Evolutionary conservation across 2,888 invertebrate species (phyloP), one percentile per base, ranked within the genome.

Genomic region (Idaea straminata): DNA sequence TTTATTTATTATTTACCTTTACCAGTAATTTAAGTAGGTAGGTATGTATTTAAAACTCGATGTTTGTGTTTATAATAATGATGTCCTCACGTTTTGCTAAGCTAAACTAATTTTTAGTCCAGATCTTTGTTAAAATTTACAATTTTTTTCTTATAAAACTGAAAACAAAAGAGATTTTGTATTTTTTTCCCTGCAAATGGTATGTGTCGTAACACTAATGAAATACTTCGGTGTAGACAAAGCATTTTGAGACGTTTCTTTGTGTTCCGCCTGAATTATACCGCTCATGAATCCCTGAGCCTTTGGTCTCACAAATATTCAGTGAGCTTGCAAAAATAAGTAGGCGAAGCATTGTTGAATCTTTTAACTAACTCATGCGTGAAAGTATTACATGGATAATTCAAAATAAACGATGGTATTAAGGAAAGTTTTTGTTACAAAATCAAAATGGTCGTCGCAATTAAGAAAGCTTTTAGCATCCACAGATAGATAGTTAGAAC

Each of bases 181-280:
- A 47, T 47, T 47, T 47, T 13, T 57, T 77, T 72, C 76, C 78
- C 76, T 73, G 69, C 66, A 65, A 62, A 63, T 64, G 64, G 66
- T 72, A 68, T 70, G 62, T 66, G 69, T 69, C 69, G 73, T 73
- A 77, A 80, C 76, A 82, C 75, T 81, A 76, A 81, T 81, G 74
- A 79, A 82, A 79, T 74, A 78, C 76, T 81, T 77, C 73, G 71
- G 72, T 74, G 72, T 71, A 74, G 70, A 76, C 70, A 77, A 79
- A 77, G 69, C 71, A 69, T 70, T 77, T 69, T 70, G 67, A 68
- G 68, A 69, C 74, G 74, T 77, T 76, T 72, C 73, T 74, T 72
- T 72, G 64, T 69, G 69, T 70, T 72, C 67, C 70, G 72, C 72
- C 74, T 77, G 77, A 75, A 74, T 76, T 75, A 77, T 75, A 73